phyloP scores from a whole-genome alignment of 2,888 invertebrate species.

The Stramonita haemastoma region DNA sequence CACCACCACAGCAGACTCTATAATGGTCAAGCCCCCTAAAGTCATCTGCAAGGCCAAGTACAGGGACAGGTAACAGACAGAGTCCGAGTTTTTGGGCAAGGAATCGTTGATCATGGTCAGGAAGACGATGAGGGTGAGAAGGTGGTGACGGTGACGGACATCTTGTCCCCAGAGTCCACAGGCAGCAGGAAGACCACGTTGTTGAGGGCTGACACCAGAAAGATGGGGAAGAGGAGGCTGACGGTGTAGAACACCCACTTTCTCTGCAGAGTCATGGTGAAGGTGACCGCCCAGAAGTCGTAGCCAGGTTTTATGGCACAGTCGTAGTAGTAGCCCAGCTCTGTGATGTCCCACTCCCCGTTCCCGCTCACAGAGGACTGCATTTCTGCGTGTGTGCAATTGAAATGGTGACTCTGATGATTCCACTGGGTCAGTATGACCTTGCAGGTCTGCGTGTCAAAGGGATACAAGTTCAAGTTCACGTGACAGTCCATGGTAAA shows the following conservation, averaged over 20 bases:
- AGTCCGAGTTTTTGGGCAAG: conserved; percentile 38
- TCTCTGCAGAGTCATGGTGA: neutral
- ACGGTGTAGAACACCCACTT: conserved; percentile 25
- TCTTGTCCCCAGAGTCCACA: conserved; percentile 30
- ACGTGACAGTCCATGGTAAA: neutral
- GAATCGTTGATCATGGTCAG: conserved; percentile 35
- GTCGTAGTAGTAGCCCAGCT: neutral
- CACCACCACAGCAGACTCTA: conserved; percentile 15
- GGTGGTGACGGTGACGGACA: conserved; percentile 28
- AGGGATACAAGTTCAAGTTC: conserved; percentile 4
- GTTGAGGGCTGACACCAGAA: conserved; percentile 30
- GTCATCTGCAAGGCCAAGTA: conserved; percentile 31
- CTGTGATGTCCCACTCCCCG: conserved; percentile 11
- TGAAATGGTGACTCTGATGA: neutral
- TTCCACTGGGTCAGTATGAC: neutral
- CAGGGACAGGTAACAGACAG: conserved; percentile 25
- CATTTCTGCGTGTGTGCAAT: neutral
- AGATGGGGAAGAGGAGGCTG: conserved; percentile 23
- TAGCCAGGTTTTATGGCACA: neutral
- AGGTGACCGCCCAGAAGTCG: neutral
- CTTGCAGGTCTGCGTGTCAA: neutral
- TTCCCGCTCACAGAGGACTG: neutral
- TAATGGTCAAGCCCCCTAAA: neutral
- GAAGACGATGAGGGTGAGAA: conserved; percentile 37
- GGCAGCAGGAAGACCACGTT: conserved; percentile 32